Percentiles rank a stretch among this genome's conserved stretches.
Conservation (phyloP, 23 tunicate species). For the Halocynthia aurantium region DNA sequence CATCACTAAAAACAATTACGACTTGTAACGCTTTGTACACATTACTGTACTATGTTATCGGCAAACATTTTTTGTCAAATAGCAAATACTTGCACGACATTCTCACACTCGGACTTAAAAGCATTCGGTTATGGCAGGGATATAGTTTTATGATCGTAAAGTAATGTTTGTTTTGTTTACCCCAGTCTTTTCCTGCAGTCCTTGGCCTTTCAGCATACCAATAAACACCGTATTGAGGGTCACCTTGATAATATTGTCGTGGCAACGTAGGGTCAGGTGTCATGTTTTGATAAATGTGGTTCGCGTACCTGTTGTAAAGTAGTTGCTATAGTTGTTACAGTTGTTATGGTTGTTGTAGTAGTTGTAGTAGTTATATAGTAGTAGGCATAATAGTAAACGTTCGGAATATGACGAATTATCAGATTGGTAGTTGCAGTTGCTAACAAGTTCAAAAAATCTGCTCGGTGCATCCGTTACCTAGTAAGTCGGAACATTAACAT, state of each 20-base stretch:
- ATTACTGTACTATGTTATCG: background rate
- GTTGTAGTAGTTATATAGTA: too few species aligned
- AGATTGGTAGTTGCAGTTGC: too few species aligned
- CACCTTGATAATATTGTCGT: constrained; percentile 30
- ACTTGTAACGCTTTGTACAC: too few species aligned
- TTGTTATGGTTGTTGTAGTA: too few species aligned
- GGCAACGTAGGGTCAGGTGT: constrained; percentile 44
- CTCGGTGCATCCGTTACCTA: background rate
- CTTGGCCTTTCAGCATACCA: constrained; percentile 42
- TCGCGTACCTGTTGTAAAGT: constrained; percentile 7
- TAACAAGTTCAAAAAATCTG: background rate
- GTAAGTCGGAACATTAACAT: too few species aligned
- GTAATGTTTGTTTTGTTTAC: constrained; percentile 1
- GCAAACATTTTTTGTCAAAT: background rate
- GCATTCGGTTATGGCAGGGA: too few species aligned
- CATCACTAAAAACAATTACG: constrained; percentile 21
- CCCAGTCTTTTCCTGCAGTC: constrained; percentile 63
- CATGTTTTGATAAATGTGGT: background rate
- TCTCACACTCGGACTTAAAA: too few species aligned
- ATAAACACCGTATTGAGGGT: constrained; percentile 28
- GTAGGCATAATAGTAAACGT: too few species aligned
- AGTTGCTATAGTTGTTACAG: too few species aligned
- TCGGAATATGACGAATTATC: too few species aligned
- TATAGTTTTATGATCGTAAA: too few species aligned
- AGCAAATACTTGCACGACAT: too few species aligned